These are phyloP conservation scores for Cyanoramphus novaezelandiae DNA, from an alignment of 2,113 vertebrate species.

Conservation along the genomic window DNA sequence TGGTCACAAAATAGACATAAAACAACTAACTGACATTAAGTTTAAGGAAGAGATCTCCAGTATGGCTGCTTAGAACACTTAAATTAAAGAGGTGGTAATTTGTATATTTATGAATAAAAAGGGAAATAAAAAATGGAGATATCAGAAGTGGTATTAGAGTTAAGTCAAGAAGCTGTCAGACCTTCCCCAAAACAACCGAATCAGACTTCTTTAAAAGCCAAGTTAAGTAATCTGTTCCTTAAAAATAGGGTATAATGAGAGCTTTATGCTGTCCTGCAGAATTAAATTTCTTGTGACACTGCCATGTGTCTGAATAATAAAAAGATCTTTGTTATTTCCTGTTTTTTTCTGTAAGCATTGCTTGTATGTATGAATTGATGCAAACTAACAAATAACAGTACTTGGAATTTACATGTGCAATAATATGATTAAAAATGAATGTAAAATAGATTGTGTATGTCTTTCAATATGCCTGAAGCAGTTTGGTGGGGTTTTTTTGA, in stretches of 20 bases:
- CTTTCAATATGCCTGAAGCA: not conserved
- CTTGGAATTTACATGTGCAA: not conserved
- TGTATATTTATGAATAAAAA: not conserved
- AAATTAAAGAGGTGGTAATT: not conserved
- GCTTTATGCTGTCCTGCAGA: not conserved
- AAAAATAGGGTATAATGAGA: not conserved
- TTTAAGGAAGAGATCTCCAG: not conserved
- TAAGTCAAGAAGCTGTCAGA: not conserved
- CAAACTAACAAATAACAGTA: not conserved
- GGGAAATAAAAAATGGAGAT: not conserved
- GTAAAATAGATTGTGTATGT: not conserved
- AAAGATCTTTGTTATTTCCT: not conserved
- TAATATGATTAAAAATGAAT: not conserved
- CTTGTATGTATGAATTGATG: not conserved
- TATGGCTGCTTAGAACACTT: not conserved
- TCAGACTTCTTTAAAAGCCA: not conserved
- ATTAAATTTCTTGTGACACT: not conserved
- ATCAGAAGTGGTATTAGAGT: not conserved
- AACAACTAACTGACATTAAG: not conserved
- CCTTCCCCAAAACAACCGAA: not conserved
- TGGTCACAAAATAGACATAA: not conserved
- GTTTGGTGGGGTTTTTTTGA: not conserved
- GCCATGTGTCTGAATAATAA: not conserved
- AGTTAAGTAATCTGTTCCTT: not conserved
- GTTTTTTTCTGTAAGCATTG: not conserved